Base-by-base conservation (phyloP, 2,888 invertebrate species). In the Eupithecia exiguata region DNA sequence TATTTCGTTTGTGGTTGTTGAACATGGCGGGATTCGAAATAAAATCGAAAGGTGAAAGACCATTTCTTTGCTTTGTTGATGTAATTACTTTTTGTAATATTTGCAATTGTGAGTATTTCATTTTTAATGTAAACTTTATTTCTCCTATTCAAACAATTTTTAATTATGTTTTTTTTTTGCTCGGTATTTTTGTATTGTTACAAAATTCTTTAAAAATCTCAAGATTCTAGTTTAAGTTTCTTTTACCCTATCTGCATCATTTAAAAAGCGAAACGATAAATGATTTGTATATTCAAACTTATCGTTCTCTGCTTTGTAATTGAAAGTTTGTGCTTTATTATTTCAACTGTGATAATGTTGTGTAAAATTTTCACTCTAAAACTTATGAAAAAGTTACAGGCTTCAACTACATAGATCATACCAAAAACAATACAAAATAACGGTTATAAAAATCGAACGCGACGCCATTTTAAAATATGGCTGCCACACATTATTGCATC, bases 401-500 rank as follows among this genome's bases (percentile, higher is more conserved):
- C 68, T 69, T 72, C 73, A 58, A n/a, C 38, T 58, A 46, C 53
- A 40, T 58, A 38, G 6, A 36, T 70, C 70, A 71, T 9, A 68
- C 65, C 36, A 58, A 74, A 72, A 78, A 79, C 78, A 82, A 80
- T 80, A 74, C 72, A 73, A 84, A 83, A 83, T 76, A 84, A 82
- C 82, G 81, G 78, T 86, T 89, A 88, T 84, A 83, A 87, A 89
- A 90, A 89, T 83, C 87, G 84, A 88, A 87, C 80, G 76, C 84
- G 84, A 83, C 88, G 88, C 90, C 86, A 89, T 91, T 88, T 91
- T 91, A 87, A 90, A 91, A 89, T 89, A 91, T 89, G 85, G 87
- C 85, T 75, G 83, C 84, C 82, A 84, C 84, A 87, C 87, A 87
- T 87, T 89, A 92, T 91, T 86, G 91, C 88, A 80, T 78, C 80